A percentile compares a stretch with the other conserved stretches of the same genome.
Conservation (phyloP, 2,797 vertebrate genomes). For the Sardinella longiceps region DNA sequence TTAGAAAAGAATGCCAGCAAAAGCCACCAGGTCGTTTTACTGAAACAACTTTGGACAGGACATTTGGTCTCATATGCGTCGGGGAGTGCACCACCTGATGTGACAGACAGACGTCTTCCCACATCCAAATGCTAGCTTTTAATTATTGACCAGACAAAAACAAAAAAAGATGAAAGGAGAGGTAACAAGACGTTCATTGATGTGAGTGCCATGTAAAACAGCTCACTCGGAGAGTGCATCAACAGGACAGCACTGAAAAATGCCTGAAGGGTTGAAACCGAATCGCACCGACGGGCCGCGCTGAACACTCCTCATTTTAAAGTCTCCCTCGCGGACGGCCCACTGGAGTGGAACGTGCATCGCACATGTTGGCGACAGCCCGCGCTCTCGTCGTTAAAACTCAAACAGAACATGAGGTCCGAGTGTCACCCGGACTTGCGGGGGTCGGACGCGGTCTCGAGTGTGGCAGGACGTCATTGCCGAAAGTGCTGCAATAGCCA, state of each 20-base stretch:
- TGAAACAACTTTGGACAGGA: slow-evolving; percentile 7
- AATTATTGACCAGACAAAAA: slow-evolving; percentile 19
- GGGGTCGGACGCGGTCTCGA: slow-evolving; percentile 10
- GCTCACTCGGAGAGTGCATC: slow-evolving; percentile 59
- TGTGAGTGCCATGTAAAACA: slow-evolving; percentile 68
- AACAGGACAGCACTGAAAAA: slow-evolving; percentile 57
- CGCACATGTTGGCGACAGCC: neutral
- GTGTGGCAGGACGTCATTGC: slow-evolving; percentile 49
- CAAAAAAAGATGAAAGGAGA: slow-evolving; percentile 22
- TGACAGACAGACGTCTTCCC: neutral
- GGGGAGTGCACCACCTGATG: slow-evolving; percentile 39
- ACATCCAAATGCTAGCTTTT: slow-evolving; percentile 10
- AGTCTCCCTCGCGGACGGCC: slow-evolving; percentile 54
- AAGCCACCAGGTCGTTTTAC: neutral
- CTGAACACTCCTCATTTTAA: slow-evolving; percentile 54
- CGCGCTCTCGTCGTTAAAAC: neutral
- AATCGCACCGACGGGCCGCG: slow-evolving; percentile 56
- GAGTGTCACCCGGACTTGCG: slow-evolving; percentile 6
- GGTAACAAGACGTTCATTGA: slow-evolving; percentile 56
- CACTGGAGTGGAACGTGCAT: slow-evolving; percentile 38
- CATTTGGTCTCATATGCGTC: neutral
- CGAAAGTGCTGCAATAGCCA: slow-evolving; percentile 67
- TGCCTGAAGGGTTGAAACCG: slow-evolving; percentile 59
- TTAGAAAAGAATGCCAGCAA: slow-evolving; percentile 1
- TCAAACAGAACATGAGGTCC: slow-evolving; percentile 22